Conservation (phyloP, 2,113 vertebrate species). For the Microtus oregoni region DNA sequence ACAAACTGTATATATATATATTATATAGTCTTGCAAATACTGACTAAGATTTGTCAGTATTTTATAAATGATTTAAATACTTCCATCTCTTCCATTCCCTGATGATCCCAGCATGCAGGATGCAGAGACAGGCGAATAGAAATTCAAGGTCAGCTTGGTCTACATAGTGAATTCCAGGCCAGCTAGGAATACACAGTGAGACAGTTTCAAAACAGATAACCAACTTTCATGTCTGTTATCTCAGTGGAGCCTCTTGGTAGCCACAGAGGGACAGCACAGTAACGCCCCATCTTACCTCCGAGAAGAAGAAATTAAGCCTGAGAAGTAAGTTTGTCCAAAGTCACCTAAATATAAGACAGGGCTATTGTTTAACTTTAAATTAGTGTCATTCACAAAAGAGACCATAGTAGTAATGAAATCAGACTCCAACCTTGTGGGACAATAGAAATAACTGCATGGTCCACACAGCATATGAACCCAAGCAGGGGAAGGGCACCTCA, state of each 20-base stretch:
- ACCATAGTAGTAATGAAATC: neutral
- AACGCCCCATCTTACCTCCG: neutral
- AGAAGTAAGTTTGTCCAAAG: neutral
- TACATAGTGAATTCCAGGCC: neutral
- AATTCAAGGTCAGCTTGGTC: neutral
- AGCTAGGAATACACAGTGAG: neutral
- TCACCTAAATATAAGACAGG: neutral
- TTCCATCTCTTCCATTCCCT: neutral
- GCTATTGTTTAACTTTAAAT: neutral
- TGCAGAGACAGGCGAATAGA: neutral
- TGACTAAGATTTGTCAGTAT: neutral
- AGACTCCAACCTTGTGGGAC: neutral
- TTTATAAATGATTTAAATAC: slow-evolving; percentile 17
- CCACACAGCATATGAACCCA: neutral
- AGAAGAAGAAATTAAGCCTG: neutral
- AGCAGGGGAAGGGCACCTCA: neutral
- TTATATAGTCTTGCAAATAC: neutral
- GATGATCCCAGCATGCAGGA: neutral
- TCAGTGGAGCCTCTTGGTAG: neutral
- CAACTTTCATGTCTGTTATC: neutral
- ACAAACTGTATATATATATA: no score
- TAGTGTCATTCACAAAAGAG: neutral
- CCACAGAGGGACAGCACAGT: neutral
- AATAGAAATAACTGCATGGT: neutral
- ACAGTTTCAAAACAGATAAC: neutral